Base-by-base conservation (phyloP, 2,888 invertebrate genomes). In the Periphyllus acericola region DNA sequence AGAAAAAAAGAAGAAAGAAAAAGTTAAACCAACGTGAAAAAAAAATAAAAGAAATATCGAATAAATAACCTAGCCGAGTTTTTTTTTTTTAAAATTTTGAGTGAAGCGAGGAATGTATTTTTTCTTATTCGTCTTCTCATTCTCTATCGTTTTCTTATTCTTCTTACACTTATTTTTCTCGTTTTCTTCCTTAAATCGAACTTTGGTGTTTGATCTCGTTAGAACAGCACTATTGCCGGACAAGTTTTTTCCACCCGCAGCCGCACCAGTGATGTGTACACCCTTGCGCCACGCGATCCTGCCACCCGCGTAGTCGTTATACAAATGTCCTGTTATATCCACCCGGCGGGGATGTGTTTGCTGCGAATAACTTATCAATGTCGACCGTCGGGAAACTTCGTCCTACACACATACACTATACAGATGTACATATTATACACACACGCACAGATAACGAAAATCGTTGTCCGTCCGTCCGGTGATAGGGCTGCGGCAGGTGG, bases 341-440 rank as follows among this genome's bases (percentile, higher is more conserved):
- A 3, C 17, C 14, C 32, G n/a, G 34, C 82, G 68, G n/a, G 68
- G 29, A 29, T 46, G 36, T n/a, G 5, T 11, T 29, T 8, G 36
- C 32, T 29, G 32, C 1, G 34, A 82, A 82, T 72, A 72, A 82
- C 82, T 82, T 82, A 72, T 72, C 82, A 82, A 72, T 46, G 82
- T 82, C 82, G 52, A 52, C n/a, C 79, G 52, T 25, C 36, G n/a
- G 34, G 60, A 60, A 60, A 60, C 11, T 29, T 68, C 29, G 71
- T 32, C 3, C 29, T 29, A 29, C 60, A 0, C 60, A 21, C 52
- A 17, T 52, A 36, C 6, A 36, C 6, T 60, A 25, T 60, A 60
- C 60, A n/a, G n/a, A n/a, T n/a, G n/a, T n/a, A 60, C 60, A 60
- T 60, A 60, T 60, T 14, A 60, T 2, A 4, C 25, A 75, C n/a